Conservation (phyloP, 2,113 vertebrate genomes). For the Neodontobutis hainanensis region DNA sequence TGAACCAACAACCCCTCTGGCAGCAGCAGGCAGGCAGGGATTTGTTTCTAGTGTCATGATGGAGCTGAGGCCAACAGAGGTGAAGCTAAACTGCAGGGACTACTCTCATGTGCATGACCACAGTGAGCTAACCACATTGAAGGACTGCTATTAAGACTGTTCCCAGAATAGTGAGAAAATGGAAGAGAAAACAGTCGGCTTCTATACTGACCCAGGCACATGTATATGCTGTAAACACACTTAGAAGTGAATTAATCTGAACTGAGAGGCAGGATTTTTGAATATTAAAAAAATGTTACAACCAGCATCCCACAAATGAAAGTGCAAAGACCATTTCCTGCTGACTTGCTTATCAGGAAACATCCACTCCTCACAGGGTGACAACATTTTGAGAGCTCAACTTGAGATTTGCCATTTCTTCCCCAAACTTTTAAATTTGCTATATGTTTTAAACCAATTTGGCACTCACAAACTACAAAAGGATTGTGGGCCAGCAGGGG, state of each 20-base stretch:
- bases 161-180: slow-evolving; percentile 71
- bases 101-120: slow-evolving; percentile 37
- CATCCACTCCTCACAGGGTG: slow-evolving; percentile 34
- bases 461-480: slow-evolving; percentile 6
- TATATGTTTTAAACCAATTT: slow-evolving; percentile 34
- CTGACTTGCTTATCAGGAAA: slow-evolving; percentile 45
- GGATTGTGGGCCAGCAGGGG: slow-evolving; percentile 6
- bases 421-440: slow-evolving; percentile 25
- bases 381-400: slow-evolving; percentile 34
- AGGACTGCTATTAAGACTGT: slow-evolving; percentile 69
- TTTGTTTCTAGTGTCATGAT: slow-evolving; percentile 48
- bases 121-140: slow-evolving; percentile 61
- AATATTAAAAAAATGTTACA: slow-evolving; percentile 3
- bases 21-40: slow-evolving; percentile 27
- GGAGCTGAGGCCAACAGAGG: slow-evolving; percentile 50
- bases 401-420: slow-evolving; percentile 40
- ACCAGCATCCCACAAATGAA: slow-evolving; percentile 22
- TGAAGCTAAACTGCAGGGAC: slow-evolving; percentile 49
- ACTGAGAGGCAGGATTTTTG: neutral
- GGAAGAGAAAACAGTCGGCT: slow-evolving; percentile 34
- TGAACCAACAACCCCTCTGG: slow-evolving; percentile 58
- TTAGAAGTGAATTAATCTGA: slow-evolving; percentile 1
- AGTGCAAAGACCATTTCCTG: slow-evolving; percentile 19
- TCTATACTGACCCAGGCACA: slow-evolving; percentile 29
- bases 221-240: slow-evolving; percentile 12